Evolutionary conservation across 2,797 vertebrate species (phyloP), one percentile per base, ranked within the genome.

Genomic region (Psittacula derbiana): DNA sequence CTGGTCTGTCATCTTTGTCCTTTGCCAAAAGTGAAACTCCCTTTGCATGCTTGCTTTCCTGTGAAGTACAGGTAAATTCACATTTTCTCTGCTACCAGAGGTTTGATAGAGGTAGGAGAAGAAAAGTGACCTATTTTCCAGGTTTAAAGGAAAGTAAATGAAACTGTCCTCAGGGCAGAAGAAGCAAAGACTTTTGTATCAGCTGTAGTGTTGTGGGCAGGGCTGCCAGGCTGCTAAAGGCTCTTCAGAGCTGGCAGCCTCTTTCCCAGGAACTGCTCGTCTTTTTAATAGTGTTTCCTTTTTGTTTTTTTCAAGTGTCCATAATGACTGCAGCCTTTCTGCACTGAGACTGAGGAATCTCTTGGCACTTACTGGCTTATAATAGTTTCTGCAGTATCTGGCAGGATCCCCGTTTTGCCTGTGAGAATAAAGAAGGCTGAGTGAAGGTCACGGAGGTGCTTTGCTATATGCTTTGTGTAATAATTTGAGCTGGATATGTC

Each of bases 101-200:
- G n/a, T 95, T 86, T 81, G 85, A 79, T 75, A 70, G 87, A 88
- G 66, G 62, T 38, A 72, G 2, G 3, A 88, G 93, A 72, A 92
- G 70, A 90, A 72, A 90, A 94, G 76, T 8, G 1, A 95, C 80
- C 85, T 90, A 81, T 95, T 95, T 96, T 94, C 58, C 50, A 73
- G 58, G 62, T 96, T 94, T 92, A 95, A 95, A 94, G 66, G 82
- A 66, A 93, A 83, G 82, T 90, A 90, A 91, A 93, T 93, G 76
- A 96, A 95, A 67, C 92, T 80, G 66, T 88, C 88, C 92, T 95
- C 28, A 0, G 86, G 91, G 91, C 67, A 94, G 79, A 80, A 92
- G 90, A 80, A 86, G 78, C 76, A 87, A 84, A 94, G 92, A 16
- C 60, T 80, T 87, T 44, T 82, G 27, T 90, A 79, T 95, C 71